These are phyloP conservation scores for Ennomos fuscantarius DNA, from an alignment of 2,888 invertebrate species.

Conservation along the genomic window DNA sequence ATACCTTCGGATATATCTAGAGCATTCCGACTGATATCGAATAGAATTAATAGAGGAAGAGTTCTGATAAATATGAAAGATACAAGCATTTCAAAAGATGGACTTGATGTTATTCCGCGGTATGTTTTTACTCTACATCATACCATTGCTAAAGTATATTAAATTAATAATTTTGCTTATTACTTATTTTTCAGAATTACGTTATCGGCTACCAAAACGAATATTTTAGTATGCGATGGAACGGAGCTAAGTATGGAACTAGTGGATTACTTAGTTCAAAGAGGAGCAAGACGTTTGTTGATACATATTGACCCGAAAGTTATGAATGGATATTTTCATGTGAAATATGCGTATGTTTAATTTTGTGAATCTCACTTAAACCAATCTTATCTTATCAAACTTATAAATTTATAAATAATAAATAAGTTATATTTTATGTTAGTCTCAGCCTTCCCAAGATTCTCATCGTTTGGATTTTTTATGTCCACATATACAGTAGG, in stretches of 20 bases:
- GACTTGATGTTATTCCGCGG: constrained; percentile 13
- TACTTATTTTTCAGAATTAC: constrained; percentile 22
- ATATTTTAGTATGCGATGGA: constrained; percentile 31
- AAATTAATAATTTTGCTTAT: not conserved
- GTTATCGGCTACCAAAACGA: constrained; percentile 6
- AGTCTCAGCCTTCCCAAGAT: too few relatives aligned
- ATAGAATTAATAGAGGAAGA: constrained; percentile 24
- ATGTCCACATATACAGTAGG: too few relatives aligned
- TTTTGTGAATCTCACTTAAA: too few relatives aligned
- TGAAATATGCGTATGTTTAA: constrained; percentile 30
- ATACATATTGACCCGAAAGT: constrained; percentile 20
- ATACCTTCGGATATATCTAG: constrained; percentile 13
- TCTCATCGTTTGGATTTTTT: too few relatives aligned
- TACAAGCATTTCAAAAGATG: not conserved
- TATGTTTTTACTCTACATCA: constrained; percentile 2
- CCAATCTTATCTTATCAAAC: too few relatives aligned
- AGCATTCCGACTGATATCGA: constrained; percentile 27
- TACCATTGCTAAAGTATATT: too few relatives aligned
- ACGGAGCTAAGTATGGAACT: constrained; percentile 30
- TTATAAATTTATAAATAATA: not conserved
- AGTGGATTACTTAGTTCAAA: constrained; percentile 28
- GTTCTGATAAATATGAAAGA: constrained; percentile 32
- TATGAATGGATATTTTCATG: constrained; percentile 27
- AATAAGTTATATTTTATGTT: constrained; percentile 1
- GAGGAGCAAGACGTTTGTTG: constrained; percentile 24